Conservation (phyloP, 2,797 vertebrate genomes). For the Podarcis siculus region DNA sequence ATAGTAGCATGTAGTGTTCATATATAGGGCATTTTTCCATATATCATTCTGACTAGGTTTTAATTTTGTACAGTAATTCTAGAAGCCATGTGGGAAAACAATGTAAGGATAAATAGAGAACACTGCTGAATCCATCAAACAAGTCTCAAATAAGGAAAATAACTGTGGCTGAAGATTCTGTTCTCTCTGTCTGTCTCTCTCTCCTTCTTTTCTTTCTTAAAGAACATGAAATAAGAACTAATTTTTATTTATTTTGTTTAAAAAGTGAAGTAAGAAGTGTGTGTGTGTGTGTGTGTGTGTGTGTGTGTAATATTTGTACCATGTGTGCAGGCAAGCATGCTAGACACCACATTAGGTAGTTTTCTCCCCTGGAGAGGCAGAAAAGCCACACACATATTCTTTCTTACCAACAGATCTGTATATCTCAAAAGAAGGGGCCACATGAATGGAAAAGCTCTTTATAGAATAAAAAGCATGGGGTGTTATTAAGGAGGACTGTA, state of each 20-base stretch:
- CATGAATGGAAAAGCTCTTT: slow-evolving; percentile 80
- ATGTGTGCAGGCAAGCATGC: slow-evolving; percentile 28
- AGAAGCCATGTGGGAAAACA: slow-evolving; percentile 2
- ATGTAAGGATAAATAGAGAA: slow-evolving; percentile 2
- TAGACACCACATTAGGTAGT: slow-evolving; percentile 67
- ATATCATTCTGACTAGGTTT: slow-evolving; percentile 57
- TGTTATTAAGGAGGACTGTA: slow-evolving; percentile 78
- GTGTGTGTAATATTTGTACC: not conserved
- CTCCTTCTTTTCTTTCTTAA: not conserved
- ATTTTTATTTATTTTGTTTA: slow-evolving; percentile 32
- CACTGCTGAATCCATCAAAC: slow-evolving; percentile 24
- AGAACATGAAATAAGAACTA: slow-evolving; percentile 13
- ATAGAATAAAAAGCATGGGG: slow-evolving; percentile 77
- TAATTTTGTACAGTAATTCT: slow-evolving; percentile 30
- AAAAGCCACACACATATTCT: slow-evolving; percentile 74
- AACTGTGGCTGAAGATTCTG: slow-evolving; percentile 9
- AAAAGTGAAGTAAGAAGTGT: slow-evolving; percentile 3
- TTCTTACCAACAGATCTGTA: slow-evolving; percentile 77
- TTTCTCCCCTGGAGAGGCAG: slow-evolving; percentile 77
- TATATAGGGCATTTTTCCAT: slow-evolving; percentile 53
- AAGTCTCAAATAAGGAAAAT: slow-evolving; percentile 11
- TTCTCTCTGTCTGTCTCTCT: not conserved
- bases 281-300: too few relatives aligned
- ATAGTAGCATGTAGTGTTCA: slow-evolving; percentile 59
- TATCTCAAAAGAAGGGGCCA: slow-evolving; percentile 77